Evolutionary conservation across 2,797 vertebrate genomes (phyloP).

Genomic region (Avahi laniger): DNA sequence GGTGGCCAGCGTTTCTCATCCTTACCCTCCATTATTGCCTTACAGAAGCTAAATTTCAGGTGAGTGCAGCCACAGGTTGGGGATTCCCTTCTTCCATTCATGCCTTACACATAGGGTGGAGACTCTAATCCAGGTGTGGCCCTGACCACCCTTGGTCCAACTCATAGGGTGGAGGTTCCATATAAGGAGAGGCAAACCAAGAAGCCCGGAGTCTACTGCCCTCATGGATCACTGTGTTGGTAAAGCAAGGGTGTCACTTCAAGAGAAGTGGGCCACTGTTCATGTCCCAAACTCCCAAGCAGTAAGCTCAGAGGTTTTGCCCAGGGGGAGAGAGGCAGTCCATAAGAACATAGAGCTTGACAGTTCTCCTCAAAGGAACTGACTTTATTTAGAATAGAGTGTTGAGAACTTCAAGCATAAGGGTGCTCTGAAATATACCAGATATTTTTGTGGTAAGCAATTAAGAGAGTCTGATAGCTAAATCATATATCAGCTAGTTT

Average conservation of each 20-base stretch:
- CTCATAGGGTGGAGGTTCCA: not conserved
- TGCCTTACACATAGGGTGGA: not conserved
- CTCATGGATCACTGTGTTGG: not conserved
- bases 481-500: not conserved
- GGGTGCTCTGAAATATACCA: not conserved
- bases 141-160: not conserved
- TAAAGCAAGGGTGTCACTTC: not conserved
- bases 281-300: no score
- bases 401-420: not conserved
- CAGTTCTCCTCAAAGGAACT: no score
- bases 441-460: not conserved
- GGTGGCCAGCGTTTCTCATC: not conserved
- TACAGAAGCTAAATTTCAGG: not conserved
- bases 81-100: not conserved
- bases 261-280: not conserved
- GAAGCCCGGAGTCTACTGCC: not conserved
- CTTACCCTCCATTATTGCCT: not conserved
- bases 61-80: not conserved
- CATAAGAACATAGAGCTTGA: no score
- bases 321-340: no score
- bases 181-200: not conserved
- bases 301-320: no score
- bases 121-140: not conserved
- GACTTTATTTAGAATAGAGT: not conserved
- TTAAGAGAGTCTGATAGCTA: not conserved